Conservation (phyloP, 2,113 vertebrate genomes). For the Phrynocephalus versicolor region DNA sequence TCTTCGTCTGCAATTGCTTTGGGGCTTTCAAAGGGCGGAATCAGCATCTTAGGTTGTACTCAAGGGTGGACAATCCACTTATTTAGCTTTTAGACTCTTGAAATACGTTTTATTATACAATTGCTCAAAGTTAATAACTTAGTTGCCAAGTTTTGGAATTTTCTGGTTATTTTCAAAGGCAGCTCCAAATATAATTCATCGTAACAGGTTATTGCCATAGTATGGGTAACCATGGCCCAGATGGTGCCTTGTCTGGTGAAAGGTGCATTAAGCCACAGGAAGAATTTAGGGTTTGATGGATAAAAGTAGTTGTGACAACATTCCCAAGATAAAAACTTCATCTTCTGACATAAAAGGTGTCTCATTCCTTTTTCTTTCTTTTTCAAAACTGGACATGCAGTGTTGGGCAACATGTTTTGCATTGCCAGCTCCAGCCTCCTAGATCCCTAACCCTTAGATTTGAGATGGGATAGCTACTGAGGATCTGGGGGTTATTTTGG, state of each 20-base stretch:
- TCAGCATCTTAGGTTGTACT: not conserved
- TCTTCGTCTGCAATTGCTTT: not conserved
- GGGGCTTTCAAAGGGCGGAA: not conserved
- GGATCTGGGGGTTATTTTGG: no score
- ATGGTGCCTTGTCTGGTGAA: not conserved
- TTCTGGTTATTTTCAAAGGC: not conserved
- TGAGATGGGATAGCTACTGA: no score
- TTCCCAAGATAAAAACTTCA: not conserved
- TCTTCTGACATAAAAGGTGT: not conserved
- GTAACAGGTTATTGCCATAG: not conserved
- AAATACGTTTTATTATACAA: not conserved
- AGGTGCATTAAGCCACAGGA: not conserved
- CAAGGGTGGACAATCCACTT: not conserved
- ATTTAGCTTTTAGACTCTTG: not conserved
- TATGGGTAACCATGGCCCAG: not conserved
- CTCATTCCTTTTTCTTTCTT: not conserved
- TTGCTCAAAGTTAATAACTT: not conserved
- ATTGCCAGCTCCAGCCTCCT: no score
- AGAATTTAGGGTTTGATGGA: not conserved
- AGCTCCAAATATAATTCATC: not conserved
- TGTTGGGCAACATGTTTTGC: no score
- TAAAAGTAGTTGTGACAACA: not conserved
- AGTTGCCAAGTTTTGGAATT: not conserved
- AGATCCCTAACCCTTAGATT: no score
- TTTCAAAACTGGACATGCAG: no score